Conservation (phyloP, 2,797 vertebrate genomes). For the Echeneis naucrates region DNA sequence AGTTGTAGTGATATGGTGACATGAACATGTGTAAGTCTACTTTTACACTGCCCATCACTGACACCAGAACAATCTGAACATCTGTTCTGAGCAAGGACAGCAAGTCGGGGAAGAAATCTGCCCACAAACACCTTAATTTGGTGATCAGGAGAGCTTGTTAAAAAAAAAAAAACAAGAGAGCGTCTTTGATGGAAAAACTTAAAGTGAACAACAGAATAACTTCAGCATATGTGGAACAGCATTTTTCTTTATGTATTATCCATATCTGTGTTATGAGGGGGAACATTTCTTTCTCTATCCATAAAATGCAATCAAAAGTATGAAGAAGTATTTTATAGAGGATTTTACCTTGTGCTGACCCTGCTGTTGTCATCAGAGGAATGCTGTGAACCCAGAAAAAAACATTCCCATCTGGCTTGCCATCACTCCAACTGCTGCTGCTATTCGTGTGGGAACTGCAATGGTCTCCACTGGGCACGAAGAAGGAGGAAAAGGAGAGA, state of each 20-base stretch:
- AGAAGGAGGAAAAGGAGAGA: slow-evolving; percentile 64
- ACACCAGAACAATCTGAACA: slow-evolving; percentile 66
- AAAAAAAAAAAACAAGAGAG: too few species aligned
- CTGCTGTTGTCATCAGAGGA: slow-evolving; percentile 47
- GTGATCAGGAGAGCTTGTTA: slow-evolving; percentile 39
- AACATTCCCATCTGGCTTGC: slow-evolving; percentile 80
- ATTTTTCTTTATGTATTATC: slow-evolving; percentile 7
- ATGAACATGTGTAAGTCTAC: slow-evolving; percentile 74
- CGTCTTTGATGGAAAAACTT: slow-evolving; percentile 43
- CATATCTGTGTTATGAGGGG: slow-evolving; percentile 7
- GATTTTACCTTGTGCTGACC: slow-evolving; percentile 54
- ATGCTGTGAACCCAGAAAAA: slow-evolving; percentile 39
- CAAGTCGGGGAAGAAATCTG: slow-evolving; percentile 18
- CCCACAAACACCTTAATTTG: slow-evolving; percentile 27
- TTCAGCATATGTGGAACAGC: background rate
- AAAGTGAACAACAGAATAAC: slow-evolving; percentile 24
- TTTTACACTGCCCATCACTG: slow-evolving; percentile 69
- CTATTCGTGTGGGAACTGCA: slow-evolving; percentile 75
- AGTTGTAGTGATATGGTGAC: slow-evolving; percentile 74
- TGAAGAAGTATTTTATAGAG: slow-evolving; percentile 23
- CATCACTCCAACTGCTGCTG: slow-evolving; percentile 77
- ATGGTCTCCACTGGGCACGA: slow-evolving; percentile 58
- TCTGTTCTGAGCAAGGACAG: slow-evolving; percentile 68
- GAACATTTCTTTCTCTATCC: slow-evolving; percentile 8
- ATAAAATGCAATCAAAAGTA: slow-evolving; percentile 25